Percentiles rank a stretch among this genome's conserved stretches.
These are phyloP conservation scores for Argyresthia goedartella DNA, from an alignment of 2,888 invertebrate species.

Conservation along the genomic window DNA sequence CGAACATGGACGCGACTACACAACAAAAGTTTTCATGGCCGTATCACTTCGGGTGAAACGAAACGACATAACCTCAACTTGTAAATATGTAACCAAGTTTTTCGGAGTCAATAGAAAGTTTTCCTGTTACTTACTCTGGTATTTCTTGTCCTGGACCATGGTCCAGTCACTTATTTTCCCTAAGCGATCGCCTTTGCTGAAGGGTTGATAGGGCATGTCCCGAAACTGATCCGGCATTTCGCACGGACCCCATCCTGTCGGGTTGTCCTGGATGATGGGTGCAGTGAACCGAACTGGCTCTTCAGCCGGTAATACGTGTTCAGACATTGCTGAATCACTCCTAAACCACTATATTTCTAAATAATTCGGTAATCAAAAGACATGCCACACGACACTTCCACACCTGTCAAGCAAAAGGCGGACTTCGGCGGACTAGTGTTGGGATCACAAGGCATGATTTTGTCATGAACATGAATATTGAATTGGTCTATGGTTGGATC, in stretches of 20 bases:
- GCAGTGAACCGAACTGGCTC: constrained; percentile 77
- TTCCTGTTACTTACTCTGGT: constrained; percentile 77
- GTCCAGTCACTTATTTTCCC: constrained; percentile 99
- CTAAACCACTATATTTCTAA: constrained; percentile 12
- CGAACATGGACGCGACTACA: too few species aligned
- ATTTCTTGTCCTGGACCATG: constrained; percentile 94
- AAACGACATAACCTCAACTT: constrained; percentile 2
- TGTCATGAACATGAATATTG: not conserved
- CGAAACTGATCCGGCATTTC: constrained; percentile 94
- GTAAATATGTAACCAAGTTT: not conserved
- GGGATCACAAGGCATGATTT: not conserved
- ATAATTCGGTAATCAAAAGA: constrained; percentile 19
- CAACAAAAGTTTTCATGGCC: not conserved
- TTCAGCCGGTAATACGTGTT: constrained; percentile 67
- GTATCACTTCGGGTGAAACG: not conserved
- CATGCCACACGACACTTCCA: constrained; percentile 44
- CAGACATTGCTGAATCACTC: constrained; percentile 40
- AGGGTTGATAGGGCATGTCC: constrained; percentile 99
- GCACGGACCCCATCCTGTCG: constrained; percentile 97
- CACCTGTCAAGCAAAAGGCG: constrained; percentile 11
- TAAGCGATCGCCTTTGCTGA: constrained; percentile 97
- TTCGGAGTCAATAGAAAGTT: not conserved
- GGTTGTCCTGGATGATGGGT: constrained; percentile 85
- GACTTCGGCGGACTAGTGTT: not conserved
- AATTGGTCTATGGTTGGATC: too few species aligned